A percentile compares a stretch with the other conserved stretches of the same genome.
Evolutionary conservation across 2,888 invertebrate species (phyloP).

Genomic region (Cyaniris semiargus): DNA sequence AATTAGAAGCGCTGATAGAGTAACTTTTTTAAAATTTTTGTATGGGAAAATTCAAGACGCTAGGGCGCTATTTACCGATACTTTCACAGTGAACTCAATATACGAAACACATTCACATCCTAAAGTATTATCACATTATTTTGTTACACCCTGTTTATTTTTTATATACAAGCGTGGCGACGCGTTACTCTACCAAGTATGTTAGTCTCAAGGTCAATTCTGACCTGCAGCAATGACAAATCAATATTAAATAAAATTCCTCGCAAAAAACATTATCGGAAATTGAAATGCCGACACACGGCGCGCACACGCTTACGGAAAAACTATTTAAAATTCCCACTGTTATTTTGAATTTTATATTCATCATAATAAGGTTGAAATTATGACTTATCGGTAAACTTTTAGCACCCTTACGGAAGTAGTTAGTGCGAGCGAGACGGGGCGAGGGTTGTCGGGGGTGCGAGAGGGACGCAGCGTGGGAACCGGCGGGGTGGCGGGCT

Average conservation of each 20-base stretch:
- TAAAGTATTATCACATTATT: too few species aligned
- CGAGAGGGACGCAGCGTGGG: constrained; percentile 68
- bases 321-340: constrained; percentile 45
- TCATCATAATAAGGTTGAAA: not conserved
- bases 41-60: too few species aligned
- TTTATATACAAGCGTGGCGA: not conserved
- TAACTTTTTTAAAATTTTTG: too few species aligned
- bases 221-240: not conserved
- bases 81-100: too few species aligned
- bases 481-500: constrained; percentile 76
- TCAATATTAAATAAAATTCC: not conserved
- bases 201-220: not conserved
- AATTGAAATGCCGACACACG: constrained; percentile 54
- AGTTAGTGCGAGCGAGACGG: constrained; percentile 48
- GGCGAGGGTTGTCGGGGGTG: constrained; percentile 39
- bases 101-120: too few species aligned
- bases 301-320: constrained; percentile 68
- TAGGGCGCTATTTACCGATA: too few species aligned
- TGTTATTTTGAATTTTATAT: not conserved
- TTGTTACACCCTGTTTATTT: not conserved
- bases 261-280: constrained; percentile 6
- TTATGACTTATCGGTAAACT: constrained; percentile 43
- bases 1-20: too few species aligned
- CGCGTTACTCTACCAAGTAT: not conserved
- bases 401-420: constrained; percentile 79